Evolutionary conservation across 2,113 vertebrate genomes (phyloP).

Genomic region (Microtus richardsoni): DNA sequence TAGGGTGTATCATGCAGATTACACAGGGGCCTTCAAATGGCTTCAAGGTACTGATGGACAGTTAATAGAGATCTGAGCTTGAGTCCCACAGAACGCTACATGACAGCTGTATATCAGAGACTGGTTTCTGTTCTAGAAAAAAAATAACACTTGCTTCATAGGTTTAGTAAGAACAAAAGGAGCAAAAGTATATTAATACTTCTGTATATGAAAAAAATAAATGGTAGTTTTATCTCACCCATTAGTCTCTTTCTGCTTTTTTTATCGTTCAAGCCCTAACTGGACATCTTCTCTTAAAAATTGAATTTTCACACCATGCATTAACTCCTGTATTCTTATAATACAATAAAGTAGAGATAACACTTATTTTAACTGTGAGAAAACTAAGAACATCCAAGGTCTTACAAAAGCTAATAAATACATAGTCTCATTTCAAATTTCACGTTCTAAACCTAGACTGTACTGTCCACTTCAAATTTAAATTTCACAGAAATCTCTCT

Average conservation of each 20-base stretch:
- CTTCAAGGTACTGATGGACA: neutral
- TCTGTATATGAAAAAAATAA: neutral
- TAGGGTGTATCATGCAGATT: neutral
- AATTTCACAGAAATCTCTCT: neutral
- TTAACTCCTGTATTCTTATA: neutral
- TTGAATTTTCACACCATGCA: neutral
- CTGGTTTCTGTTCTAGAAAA: neutral
- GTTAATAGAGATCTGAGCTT: neutral
- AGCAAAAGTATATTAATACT: neutral
- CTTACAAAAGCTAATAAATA: neutral
- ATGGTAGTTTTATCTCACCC: neutral
- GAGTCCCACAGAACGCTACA: neutral
- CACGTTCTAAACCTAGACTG: neutral
- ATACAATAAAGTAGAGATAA: neutral
- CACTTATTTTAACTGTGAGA: slow-evolving; percentile 31
- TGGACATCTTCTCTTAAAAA: slow-evolving; percentile 9
- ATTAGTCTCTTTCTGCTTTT: neutral
- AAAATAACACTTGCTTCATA: neutral
- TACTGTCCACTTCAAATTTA: neutral
- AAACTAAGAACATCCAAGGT: slow-evolving; percentile 32
- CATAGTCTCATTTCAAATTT: neutral
- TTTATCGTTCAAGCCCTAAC: slow-evolving; percentile 7
- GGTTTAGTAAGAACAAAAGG: neutral
- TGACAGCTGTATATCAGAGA: neutral
- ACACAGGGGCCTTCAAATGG: neutral